Percentiles rank a stretch among this genome's conserved stretches.
Conservation (phyloP, 2,888 invertebrate genomes). For the Parnassius glacialis region DNA sequence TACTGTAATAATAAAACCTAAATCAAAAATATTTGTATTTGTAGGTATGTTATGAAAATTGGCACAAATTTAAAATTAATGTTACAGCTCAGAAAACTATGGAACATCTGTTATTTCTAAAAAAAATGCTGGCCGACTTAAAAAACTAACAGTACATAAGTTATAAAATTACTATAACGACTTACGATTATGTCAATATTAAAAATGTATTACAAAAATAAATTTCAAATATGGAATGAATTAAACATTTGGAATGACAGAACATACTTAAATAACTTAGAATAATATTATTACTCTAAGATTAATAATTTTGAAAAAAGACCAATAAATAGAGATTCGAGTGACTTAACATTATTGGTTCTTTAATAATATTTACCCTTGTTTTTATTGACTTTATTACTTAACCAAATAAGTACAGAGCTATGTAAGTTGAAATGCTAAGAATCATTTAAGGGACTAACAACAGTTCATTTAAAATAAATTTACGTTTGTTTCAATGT, state of each 20-base stretch:
- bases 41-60: constrained; percentile 38
- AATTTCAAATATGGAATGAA: constrained; percentile 54
- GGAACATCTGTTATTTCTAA: constrained; percentile 21
- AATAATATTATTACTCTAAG: constrained; percentile 4
- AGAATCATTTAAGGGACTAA: constrained; percentile 15
- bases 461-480: neutral
- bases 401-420: constrained; percentile 30
- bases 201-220: constrained; percentile 41
- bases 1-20: constrained; percentile 40
- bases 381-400: constrained; percentile 26
- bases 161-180: constrained; percentile 31
- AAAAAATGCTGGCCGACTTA: constrained; percentile 30
- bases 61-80: constrained; percentile 40
- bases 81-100: constrained; percentile 10
- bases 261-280: constrained; percentile 5
- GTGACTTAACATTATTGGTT: constrained; percentile 29
- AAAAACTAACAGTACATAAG: constrained; percentile 30
- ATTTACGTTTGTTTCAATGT: neutral
- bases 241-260: constrained; percentile 47
- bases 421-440: constrained; percentile 22
- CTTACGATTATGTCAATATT: constrained; percentile 29
- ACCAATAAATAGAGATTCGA: constrained; percentile 36
- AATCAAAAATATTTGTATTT: constrained; percentile 29
- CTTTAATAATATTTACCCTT: constrained; percentile 25
- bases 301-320: constrained; percentile 29